These are phyloP conservation scores for Drosophila nr. perissopoda DNA, from an alignment of 2,888 invertebrate species.

Conservation along the genomic window DNA sequence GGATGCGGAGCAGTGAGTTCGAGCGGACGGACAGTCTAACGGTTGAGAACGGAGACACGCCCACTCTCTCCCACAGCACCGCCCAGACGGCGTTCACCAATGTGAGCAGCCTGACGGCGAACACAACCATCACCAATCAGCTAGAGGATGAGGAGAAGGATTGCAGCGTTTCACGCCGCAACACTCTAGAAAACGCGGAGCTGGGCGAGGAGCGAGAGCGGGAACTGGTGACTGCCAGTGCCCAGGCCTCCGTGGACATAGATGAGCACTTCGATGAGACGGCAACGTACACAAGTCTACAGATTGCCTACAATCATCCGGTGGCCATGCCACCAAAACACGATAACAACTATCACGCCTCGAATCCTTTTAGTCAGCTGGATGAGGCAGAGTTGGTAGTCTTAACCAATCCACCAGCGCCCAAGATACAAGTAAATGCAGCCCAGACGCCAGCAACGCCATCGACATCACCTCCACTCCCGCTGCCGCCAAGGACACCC, in stretches of 20 bases:
- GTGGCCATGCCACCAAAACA: constrained; percentile 87
- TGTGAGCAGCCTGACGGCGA: constrained; percentile 70
- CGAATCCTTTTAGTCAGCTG: constrained; percentile 72
- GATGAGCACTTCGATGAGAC: constrained; percentile 90
- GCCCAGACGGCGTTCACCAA: constrained; percentile 72
- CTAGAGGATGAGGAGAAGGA: constrained; percentile 87
- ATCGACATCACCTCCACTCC: constrained; percentile 71
- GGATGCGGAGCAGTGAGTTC: constrained; percentile 84
- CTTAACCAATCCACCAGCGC: constrained; percentile 84
- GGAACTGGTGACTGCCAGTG: constrained; percentile 65
- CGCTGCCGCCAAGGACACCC: constrained; percentile 76
- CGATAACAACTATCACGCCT: constrained; percentile 42
- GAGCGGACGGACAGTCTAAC: constrained; percentile 82
- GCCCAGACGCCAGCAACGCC: constrained; percentile 81
- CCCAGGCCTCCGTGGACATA: constrained; percentile 85
- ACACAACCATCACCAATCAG: constrained; percentile 72
- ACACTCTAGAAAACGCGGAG: constrained; percentile 82
- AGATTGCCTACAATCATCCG: constrained; percentile 94
- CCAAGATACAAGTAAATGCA: constrained; percentile 85
- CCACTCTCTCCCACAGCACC: constrained; percentile 59
- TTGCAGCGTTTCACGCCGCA: constrained; percentile 85
- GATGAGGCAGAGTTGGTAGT: constrained; percentile 85
- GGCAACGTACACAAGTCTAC: constrained; percentile 92
- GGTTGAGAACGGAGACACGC: constrained; percentile 76
- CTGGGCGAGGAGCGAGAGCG: constrained; percentile 57